These are phyloP conservation scores for Coreoperca whiteheadi DNA, from an alignment of 2,113 vertebrate species.

Conservation along the genomic window DNA sequence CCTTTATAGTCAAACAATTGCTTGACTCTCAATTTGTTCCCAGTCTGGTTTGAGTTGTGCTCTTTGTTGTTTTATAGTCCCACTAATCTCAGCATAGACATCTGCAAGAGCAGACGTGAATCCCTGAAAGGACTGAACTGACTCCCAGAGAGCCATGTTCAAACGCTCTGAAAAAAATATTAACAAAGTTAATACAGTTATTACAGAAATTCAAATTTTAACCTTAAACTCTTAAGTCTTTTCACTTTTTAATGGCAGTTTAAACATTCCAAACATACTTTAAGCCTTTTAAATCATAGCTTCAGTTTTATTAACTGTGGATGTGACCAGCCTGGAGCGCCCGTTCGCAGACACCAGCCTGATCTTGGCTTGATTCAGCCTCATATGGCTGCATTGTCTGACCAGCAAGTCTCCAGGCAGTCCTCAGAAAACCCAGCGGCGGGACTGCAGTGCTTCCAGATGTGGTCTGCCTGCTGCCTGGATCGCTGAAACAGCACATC, in stretches of 20 bases:
- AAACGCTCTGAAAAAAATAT: too few relatives aligned
- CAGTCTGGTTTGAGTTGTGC: background rate
- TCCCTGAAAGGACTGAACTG: background rate
- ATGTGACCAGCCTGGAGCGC: background rate
- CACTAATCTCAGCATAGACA: background rate
- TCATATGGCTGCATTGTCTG: slow-evolving; percentile 70
- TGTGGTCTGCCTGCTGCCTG: slow-evolving; percentile 65
- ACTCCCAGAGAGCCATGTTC: background rate
- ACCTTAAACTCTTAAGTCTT: background rate
- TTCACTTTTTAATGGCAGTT: background rate
- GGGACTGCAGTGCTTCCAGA: slow-evolving; percentile 78
- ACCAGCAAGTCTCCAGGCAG: slow-evolving; percentile 67
- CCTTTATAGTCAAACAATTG: too few relatives aligned
- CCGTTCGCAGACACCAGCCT: slow-evolving; percentile 42
- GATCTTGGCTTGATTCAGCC: slow-evolving; percentile 27
- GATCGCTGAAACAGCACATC: slow-evolving; percentile 50
- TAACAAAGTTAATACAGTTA: background rate
- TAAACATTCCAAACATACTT: background rate
- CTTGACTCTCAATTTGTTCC: background rate
- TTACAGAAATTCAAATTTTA: background rate
- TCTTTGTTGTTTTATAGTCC: background rate
- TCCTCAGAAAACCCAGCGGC: slow-evolving; percentile 60
- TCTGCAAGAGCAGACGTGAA: background rate
- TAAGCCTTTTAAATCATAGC: background rate
- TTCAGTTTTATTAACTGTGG: background rate